These are phyloP conservation scores for Palythoa grandiflora DNA, from an alignment of 92 coral and sea anemone genomes.

Conservation along the genomic window DNA sequence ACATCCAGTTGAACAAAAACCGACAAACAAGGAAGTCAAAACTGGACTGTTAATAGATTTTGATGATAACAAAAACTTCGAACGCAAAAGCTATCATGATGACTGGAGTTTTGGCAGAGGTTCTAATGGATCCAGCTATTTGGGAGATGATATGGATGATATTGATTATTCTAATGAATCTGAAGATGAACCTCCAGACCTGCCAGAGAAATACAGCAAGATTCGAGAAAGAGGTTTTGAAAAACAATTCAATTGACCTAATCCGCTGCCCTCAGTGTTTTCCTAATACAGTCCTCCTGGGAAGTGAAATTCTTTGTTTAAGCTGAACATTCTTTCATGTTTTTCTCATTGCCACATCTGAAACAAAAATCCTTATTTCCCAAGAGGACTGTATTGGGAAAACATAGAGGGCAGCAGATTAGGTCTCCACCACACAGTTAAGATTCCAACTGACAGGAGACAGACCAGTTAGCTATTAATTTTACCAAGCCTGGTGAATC, in stretches of 20 bases:
- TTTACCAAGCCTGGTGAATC: background rate
- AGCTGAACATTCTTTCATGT: too few species aligned
- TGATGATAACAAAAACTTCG: slow-evolving; percentile 37
- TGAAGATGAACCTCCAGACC: slow-evolving; percentile 43
- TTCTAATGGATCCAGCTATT: slow-evolving; percentile 30
- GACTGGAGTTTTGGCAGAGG: slow-evolving; percentile 20
- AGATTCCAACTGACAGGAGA: too few species aligned
- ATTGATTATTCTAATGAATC: slow-evolving; percentile 28
- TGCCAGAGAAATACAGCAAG: slow-evolving; percentile 44
- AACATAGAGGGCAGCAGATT: too few species aligned
- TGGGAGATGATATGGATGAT: slow-evolving; percentile 43
- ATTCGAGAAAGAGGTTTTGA: slow-evolving; percentile 21
- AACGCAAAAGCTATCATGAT: background rate
- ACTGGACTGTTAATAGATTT: slow-evolving; percentile 70
- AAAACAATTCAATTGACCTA: background rate
- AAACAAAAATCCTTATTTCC: too few species aligned
- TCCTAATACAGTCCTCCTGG: too few species aligned
- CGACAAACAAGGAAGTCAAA: slow-evolving; percentile 43
- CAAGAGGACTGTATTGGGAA: too few species aligned
- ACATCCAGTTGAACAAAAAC: slow-evolving; percentile 42
- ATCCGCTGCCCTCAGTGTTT: too few species aligned
- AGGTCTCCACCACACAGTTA: too few species aligned
- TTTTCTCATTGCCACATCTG: too few species aligned
- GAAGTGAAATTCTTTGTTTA: too few species aligned
- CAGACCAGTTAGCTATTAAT: background rate